These are phyloP conservation scores for Sebastes minor DNA, from an alignment of 2,797 vertebrate species.

Conservation along the genomic window DNA sequence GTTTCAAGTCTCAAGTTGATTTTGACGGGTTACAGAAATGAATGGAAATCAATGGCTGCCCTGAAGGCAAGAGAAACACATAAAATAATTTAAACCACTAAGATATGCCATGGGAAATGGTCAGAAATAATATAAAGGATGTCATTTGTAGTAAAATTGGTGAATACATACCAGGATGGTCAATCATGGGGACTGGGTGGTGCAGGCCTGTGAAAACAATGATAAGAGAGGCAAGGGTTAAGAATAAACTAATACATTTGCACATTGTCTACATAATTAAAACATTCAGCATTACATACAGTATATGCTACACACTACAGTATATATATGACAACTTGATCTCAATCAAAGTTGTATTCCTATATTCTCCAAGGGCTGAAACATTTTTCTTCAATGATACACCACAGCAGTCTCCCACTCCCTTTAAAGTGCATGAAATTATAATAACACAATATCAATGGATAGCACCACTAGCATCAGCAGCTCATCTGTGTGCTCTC, in stretches of 20 bases:
- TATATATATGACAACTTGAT: not conserved
- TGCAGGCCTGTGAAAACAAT: not conserved
- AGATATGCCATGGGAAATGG: not conserved
- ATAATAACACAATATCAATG: not conserved
- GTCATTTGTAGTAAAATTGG: not conserved
- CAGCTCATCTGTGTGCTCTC: not conserved
- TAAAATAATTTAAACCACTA: not conserved
- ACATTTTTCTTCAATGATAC: not conserved
- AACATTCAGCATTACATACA: not conserved
- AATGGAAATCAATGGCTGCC: conserved; percentile 34
- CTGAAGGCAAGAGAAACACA: not conserved
- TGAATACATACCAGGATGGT: not conserved
- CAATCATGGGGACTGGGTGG: not conserved
- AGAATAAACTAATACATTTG: not conserved
- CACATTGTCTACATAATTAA: not conserved
- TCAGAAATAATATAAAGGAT: not conserved
- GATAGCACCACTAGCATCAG: not conserved
- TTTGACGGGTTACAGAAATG: not conserved
- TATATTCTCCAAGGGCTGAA: not conserved
- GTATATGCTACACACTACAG: not conserved
- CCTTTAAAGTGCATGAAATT: not conserved
- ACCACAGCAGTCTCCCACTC: not conserved
- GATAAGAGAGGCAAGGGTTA: not conserved
- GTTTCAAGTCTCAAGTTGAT: not conserved
- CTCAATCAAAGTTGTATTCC: not conserved